Base-by-base conservation (phyloP, 1,140 invertebrate genomes). In the Riptortus pedestris region DNA sequence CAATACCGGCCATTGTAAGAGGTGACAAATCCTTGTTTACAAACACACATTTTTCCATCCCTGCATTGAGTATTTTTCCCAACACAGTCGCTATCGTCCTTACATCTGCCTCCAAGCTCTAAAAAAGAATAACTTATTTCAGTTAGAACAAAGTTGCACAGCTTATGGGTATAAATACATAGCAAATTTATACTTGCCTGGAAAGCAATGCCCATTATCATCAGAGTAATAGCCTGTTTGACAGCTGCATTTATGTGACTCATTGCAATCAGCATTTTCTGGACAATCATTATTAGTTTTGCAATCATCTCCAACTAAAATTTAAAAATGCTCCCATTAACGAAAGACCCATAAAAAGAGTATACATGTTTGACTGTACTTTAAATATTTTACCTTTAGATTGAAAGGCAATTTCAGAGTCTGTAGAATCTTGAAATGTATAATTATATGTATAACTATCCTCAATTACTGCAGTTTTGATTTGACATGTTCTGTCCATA, bases 91-190 rank as follows among this genome's bases (percentile, higher is more conserved):
- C 66, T 47, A 5, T 38, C 28, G 4, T 1, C 7, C 0, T 59
- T 20, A 31, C 73, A 74, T 0, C 43, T 9, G 60, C 70, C 67
- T 16, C 71, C 72, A 3, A 74, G 48, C 45, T 74, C 73, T 74
- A 52, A 12, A 64, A 62, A 33, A 62, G 24, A 2, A 52, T 16
- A 28, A 45, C 14, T 0, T 26, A 26, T 31, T 22, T 14, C n/a
- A 16, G 24, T 26, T 62, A 48, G 29, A 38, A 58, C n/a, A 18
- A 26, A 29, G 2, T 14, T 24, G 51, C 2, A 9, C 22, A 45
- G 24, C n/a, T n/a, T n/a, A n/a, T n/a, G n/a, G n/a, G n/a, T 29
- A 18, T 4, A 38, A 9, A 9, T 38, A 38, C 16, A 38, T 38
- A 38, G 16, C 16, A 38, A 9, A 38, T n/a, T 38, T 38, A 38